A percentile compares a stretch with the other conserved stretches of the same genome.
phyloP scores from a whole-genome alignment of 2,797 vertebrate species.

The Cygnus olor region DNA sequence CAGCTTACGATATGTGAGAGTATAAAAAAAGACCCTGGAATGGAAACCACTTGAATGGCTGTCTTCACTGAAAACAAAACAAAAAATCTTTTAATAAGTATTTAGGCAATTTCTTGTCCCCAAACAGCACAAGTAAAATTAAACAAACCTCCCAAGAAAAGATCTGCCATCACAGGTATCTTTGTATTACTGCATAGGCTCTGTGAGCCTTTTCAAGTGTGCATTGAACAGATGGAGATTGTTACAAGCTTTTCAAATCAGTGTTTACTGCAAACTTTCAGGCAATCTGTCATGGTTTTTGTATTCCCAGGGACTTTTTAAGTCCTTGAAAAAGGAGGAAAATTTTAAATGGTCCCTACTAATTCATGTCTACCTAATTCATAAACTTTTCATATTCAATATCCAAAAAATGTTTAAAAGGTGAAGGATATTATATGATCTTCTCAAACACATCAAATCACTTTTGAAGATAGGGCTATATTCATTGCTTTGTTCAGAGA shows the following conservation, averaged over 20 bases:
- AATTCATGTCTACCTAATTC: slow-evolving; percentile 20
- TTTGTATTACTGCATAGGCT: neutral
- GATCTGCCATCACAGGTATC: slow-evolving; percentile 31
- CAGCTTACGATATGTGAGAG: neutral
- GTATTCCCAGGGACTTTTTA: slow-evolving; percentile 61
- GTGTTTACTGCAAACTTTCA: slow-evolving; percentile 57
- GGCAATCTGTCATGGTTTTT: slow-evolving; percentile 59
- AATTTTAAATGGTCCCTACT: slow-evolving; percentile 45
- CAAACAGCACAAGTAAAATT: slow-evolving; percentile 58
- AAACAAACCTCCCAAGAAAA: slow-evolving; percentile 59
- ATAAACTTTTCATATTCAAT: neutral
- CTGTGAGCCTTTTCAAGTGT: slow-evolving; percentile 51
- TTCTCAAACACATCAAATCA: neutral
- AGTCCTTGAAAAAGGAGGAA: slow-evolving; percentile 52
- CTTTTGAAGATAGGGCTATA: neutral
- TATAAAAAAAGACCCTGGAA: neutral
- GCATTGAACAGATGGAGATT: slow-evolving; percentile 54
- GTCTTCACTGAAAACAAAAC: neutral
- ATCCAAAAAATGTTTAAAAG: slow-evolving; percentile 21
- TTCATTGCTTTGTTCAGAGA: neutral
- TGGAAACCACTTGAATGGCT: neutral
- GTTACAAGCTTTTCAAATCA: slow-evolving; percentile 60
- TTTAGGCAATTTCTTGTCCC: slow-evolving; percentile 48
- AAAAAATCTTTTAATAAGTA: slow-evolving; percentile 28
- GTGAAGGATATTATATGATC: neutral